Conservation (phyloP, 2,888 invertebrate species). For the Leucozona laternaria region DNA sequence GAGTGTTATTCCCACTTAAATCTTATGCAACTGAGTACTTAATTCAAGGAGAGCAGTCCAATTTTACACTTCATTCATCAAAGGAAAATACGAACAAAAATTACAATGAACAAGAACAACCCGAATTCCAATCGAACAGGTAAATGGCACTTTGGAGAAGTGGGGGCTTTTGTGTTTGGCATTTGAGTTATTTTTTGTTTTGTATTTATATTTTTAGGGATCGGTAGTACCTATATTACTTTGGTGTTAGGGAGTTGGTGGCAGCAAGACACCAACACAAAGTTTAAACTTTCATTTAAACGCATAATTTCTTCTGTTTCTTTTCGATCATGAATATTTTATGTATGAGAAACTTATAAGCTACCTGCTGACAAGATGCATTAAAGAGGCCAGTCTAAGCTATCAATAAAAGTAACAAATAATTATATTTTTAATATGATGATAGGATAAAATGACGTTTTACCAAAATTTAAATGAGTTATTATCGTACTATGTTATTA, state of each 20-base stretch:
- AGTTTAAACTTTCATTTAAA: too few relatives aligned
- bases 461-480: too few relatives aligned
- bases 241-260: not conserved
- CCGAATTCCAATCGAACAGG: conserved; percentile 65
- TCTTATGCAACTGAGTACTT: conserved; percentile 18
- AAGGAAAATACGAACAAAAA: not conserved
- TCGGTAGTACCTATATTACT: not conserved
- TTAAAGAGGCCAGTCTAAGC: too few relatives aligned
- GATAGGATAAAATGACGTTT: too few relatives aligned
- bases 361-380: too few relatives aligned
- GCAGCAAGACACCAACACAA: not conserved
- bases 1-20: conserved; percentile 35
- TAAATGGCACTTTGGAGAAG: conserved; percentile 44
- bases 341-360: too few relatives aligned
- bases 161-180: conserved; percentile 41
- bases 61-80: conserved; percentile 1
- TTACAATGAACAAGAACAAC: conserved; percentile 53
- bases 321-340: too few relatives aligned
- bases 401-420: too few relatives aligned
- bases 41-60: conserved; percentile 27
- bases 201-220: not conserved
- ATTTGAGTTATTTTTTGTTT: conserved; percentile 8
- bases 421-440: too few relatives aligned
- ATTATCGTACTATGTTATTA: too few relatives aligned
- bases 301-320: too few relatives aligned